Base-by-base conservation (phyloP, 1,140 invertebrate genomes). In the Gerris buenoi region DNA sequence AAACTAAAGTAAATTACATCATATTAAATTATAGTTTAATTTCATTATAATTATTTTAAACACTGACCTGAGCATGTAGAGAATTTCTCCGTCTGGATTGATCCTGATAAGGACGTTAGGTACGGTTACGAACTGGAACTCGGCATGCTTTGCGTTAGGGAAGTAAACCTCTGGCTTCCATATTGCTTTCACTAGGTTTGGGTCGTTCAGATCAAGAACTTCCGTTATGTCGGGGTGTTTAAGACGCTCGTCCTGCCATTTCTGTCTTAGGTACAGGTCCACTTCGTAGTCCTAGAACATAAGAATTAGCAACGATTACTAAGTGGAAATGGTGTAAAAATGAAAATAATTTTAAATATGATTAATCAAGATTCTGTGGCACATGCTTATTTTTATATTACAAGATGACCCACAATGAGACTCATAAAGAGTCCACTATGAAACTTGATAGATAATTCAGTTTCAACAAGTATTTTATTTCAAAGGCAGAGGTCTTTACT, bases 151-250 rank as follows among this genome's bases (percentile, higher is more conserved):
- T 23, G 85, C 85, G 74, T 87, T 88, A 26, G 83, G 80, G 72
- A 87, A 87, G 73, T 86, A 87, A 1, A 85, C 81, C 72, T 87
- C 85, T 0, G 85, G 85, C 66, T 86, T 83, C 86, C 86, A 87
- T 64, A 87, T 81, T 56, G 78, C 76, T 69, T 82, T 80, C 1
- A 85, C 80, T 27, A 85, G 73, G 64, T 80, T 79, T 0, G 81
- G 80, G 72, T 84, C 83, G 69, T 81, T 84, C 2, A 84, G 73
- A 68, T 83, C 80, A 10, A 84, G 71, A 0, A 81, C 75, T 67
- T 81, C 77, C 0, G 79, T 80, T n/a, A 82, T 77, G 28, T 81
- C 78, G 14, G 78, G 72, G 68, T 80, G 78, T 58, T 77, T 73
- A 27, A 85, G 72, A 56, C 84, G 71, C 63, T 79, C 76, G 69